Conservation (phyloP, 1,140 invertebrate species). For the Aphaenogaster ashmeadi region DNA sequence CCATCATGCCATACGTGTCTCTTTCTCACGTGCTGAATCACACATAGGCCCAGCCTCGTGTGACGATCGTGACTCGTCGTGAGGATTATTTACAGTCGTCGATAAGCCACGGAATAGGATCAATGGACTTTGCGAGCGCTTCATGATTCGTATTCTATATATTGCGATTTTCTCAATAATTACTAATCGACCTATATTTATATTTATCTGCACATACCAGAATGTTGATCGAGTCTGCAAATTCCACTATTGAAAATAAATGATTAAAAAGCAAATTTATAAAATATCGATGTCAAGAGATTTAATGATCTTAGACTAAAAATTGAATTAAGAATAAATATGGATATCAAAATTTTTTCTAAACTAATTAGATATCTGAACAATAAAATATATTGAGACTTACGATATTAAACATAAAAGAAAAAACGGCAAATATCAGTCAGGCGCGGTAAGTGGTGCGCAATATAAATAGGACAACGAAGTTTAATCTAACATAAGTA, state of each 20-base stretch:
- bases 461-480: too few species aligned
- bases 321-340: not conserved
- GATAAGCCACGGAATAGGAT: slow-evolving; percentile 41
- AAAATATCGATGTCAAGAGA: not conserved
- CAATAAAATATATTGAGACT: too few species aligned
- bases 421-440: too few species aligned
- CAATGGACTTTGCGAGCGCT: not conserved
- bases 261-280: not conserved
- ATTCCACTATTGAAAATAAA: not conserved
- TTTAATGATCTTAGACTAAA: not conserved
- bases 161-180: not conserved
- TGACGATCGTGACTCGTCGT: slow-evolving; percentile 51
- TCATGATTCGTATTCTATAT: not conserved
- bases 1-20: slow-evolving; percentile 44
- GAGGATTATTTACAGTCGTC: slow-evolving; percentile 25
- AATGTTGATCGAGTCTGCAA: not conserved
- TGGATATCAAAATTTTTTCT: not conserved
- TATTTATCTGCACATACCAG: not conserved
- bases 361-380: not conserved
- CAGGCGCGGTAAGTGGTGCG: too few species aligned
- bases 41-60: slow-evolving; percentile 3
- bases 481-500: too few species aligned
- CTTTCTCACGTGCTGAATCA: slow-evolving; percentile 59
- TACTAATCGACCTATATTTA: not conserved
- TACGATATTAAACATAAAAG: too few species aligned